Conservation (phyloP, 2,797 vertebrate genomes). For the Acestrorhynchus altus region DNA sequence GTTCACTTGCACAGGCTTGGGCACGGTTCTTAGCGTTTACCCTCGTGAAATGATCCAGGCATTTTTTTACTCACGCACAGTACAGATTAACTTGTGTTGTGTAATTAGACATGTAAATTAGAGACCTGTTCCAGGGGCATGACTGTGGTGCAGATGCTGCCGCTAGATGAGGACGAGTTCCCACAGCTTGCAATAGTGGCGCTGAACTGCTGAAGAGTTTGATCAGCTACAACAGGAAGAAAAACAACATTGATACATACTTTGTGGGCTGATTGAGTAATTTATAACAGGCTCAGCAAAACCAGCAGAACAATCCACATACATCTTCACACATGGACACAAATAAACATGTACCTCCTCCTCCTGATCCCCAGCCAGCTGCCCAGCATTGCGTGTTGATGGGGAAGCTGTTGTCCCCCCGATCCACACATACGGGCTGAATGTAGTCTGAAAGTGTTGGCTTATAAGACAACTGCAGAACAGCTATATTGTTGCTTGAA, state of each 20-base stretch:
- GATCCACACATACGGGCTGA: constrained; percentile 59
- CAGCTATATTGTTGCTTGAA: constrained; percentile 42
- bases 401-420: neutral
- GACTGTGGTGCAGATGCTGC: constrained; percentile 51
- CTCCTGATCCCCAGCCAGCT: constrained; percentile 56
- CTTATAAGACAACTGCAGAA: constrained; percentile 40
- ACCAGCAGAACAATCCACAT: neutral
- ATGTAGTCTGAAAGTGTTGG: constrained; percentile 49
- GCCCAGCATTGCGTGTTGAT: constrained; percentile 50
- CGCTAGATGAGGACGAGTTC: constrained; percentile 41
- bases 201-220: constrained; percentile 53
- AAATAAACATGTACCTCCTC: constrained; percentile 49
- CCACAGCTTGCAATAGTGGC: constrained; percentile 48
- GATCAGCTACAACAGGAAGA: constrained; percentile 36
- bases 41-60: too few species aligned
- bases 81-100: too few species aligned
- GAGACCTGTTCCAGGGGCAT: constrained; percentile 47
- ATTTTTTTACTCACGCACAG: too few species aligned
- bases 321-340: too few species aligned
- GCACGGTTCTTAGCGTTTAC: too few species aligned
- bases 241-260: neutral
- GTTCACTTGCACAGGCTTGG: too few species aligned
- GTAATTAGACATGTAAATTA: too few species aligned
- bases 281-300: neutral
- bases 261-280: too few species aligned